These are phyloP conservation scores for Oncorhynchus clarkii DNA, from an alignment of 2,113 vertebrate genomes.

Conservation along the genomic window DNA sequence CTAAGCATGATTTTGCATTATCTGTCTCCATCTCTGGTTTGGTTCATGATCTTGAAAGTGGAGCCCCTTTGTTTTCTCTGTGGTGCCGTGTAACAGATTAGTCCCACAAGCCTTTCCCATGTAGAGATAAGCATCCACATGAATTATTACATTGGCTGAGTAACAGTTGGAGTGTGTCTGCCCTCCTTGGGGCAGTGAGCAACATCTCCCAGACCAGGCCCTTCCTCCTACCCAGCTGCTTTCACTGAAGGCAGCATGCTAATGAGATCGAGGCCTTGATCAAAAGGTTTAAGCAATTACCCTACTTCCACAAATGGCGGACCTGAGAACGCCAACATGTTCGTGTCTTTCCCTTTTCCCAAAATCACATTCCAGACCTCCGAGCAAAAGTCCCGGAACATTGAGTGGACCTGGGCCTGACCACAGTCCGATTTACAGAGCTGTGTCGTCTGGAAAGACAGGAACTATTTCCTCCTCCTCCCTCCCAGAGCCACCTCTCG, in stretches of 20 bases:
- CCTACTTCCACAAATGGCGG: conserved; percentile 64
- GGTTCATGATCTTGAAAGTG: conserved; percentile 55
- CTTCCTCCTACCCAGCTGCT: conserved; percentile 64
- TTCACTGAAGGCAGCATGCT: conserved; percentile 60
- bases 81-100: conserved; percentile 54
- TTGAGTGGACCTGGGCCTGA: conserved; percentile 52
- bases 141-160: conserved; percentile 48
- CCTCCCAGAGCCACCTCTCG: not conserved
- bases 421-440: conserved; percentile 53
- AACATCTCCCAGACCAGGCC: conserved; percentile 47
- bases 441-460: conserved; percentile 13
- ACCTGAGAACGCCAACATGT: conserved; percentile 48
- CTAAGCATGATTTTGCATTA: conserved; percentile 45
- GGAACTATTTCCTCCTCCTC: not conserved
- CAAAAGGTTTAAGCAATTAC: conserved; percentile 73
- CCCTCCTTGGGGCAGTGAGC: conserved; percentile 33
- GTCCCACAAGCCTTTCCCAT: conserved; percentile 54
- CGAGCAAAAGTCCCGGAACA: conserved; percentile 52
- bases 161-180: conserved; percentile 18
- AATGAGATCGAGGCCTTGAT: conserved; percentile 70
- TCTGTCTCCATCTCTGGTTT: conserved; percentile 40
- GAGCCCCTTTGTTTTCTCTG: conserved; percentile 49
- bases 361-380: conserved; percentile 67
- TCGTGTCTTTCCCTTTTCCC: conserved; percentile 9
- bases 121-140: conserved; percentile 69